These are phyloP conservation scores for Palythoa caribaeorum DNA, from an alignment of 92 coral and sea anemone genomes.

Conservation along the genomic window DNA sequence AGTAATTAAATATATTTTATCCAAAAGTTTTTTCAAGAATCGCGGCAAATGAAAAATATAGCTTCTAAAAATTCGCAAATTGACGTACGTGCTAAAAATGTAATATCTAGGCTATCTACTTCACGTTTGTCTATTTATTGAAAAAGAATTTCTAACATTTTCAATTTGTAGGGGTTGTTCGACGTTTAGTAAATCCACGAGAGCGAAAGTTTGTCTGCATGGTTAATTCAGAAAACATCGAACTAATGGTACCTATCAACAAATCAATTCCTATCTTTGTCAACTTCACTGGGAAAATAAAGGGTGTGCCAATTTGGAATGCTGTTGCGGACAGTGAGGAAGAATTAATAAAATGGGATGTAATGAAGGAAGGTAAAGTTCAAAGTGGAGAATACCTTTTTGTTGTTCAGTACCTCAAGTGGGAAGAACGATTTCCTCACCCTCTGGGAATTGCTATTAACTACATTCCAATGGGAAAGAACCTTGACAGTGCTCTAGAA, in stretches of 20 bases:
- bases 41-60: too few species aligned
- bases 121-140: background rate
- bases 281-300: slow-evolving; percentile 41
- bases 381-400: slow-evolving; percentile 71
- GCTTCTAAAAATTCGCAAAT: too few species aligned
- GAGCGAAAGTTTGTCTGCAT: slow-evolving; percentile 74
- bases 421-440: slow-evolving; percentile 65
- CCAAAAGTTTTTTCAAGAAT: too few species aligned
- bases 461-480: slow-evolving; percentile 67
- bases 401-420: slow-evolving; percentile 80
- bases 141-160: background rate
- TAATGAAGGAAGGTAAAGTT: slow-evolving; percentile 38
- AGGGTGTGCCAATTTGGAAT: slow-evolving; percentile 42
- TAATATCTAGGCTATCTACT: too few species aligned
- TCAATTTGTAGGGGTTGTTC: slow-evolving; percentile 41
- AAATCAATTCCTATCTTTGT: slow-evolving; percentile 58
- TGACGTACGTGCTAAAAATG: too few species aligned
- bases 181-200: slow-evolving; percentile 46
- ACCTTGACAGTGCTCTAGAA: slow-evolving; percentile 51
- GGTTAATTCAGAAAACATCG: slow-evolving; percentile 46
- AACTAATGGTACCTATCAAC: slow-evolving; percentile 70
- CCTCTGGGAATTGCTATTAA: slow-evolving; percentile 85
- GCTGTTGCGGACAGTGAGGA: background rate
- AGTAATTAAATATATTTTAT: too few species aligned
- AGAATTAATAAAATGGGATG: background rate